Percentiles rank a stretch among this genome's conserved stretches.
Evolutionary conservation across 2,888 invertebrate genomes (phyloP).

Genomic region (Lasioglossum leucozonium): DNA sequence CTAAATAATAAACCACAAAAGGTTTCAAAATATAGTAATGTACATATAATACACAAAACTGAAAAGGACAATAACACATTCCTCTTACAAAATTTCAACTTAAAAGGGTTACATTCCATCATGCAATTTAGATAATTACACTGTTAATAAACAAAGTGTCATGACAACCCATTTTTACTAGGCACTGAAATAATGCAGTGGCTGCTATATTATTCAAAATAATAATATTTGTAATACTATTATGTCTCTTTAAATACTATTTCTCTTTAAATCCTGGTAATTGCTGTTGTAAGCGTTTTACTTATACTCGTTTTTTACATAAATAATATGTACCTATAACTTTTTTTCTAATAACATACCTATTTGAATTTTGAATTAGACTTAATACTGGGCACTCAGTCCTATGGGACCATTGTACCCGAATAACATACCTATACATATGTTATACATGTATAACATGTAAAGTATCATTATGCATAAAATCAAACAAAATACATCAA

Average conservation of each 20-base stretch:
- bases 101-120: constrained; percentile 48
- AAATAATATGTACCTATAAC: constrained; percentile 6
- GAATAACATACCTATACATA: neutral
- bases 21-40: constrained; percentile 22
- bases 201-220: neutral
- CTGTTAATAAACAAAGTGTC: constrained; percentile 59
- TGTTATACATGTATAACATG: neutral
- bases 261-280: neutral
- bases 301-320: neutral
- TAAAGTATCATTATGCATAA: constrained; percentile 14
- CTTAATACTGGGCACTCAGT: too few species aligned
- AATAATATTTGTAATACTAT: neutral
- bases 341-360: neutral
- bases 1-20: constrained; percentile 22
- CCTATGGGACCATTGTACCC: too few species aligned
- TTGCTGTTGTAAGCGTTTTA: neutral
- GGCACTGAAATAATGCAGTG: constrained; percentile 49
- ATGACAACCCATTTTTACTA: constrained; percentile 47
- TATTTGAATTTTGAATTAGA: too few species aligned
- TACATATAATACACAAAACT: constrained; percentile 43
- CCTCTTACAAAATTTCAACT: constrained; percentile 34
- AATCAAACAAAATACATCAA: neutral
- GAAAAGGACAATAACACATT: constrained; percentile 36
- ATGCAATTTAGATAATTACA: constrained; percentile 59
- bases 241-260: neutral